A percentile compares a stretch with the other conserved stretches of the same genome.
These are phyloP conservation scores for Hypothenemus hampei DNA, from an alignment of 1,140 invertebrate genomes.

Conservation along the genomic window DNA sequence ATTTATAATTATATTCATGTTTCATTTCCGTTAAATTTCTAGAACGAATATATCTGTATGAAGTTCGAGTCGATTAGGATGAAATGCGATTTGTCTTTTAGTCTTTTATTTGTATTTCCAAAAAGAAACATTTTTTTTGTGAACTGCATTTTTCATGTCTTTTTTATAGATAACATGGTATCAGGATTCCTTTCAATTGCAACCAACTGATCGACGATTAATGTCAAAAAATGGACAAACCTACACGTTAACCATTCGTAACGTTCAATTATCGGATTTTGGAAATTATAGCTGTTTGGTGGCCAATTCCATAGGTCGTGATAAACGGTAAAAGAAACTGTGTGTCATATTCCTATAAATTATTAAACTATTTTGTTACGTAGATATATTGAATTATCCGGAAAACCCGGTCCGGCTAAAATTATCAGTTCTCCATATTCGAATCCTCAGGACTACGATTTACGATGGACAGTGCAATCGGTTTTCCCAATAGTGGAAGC, in stretches of 20 bases:
- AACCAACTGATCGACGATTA: conserved; percentile 47
- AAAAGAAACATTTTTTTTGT: no score
- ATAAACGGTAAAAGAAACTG: conserved; percentile 47
- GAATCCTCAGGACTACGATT: conserved; percentile 52
- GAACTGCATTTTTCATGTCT: no score
- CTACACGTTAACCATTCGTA: conserved; percentile 46
- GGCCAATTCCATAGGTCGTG: conserved; percentile 62
- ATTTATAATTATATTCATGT: conserved; percentile 30
- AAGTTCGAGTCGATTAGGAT: background rate
- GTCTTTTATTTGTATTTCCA: no score
- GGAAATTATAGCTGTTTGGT: conserved; percentile 62
- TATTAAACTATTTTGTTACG: conserved; percentile 3
- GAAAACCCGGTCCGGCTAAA: conserved; percentile 59
- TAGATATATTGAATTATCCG: conserved; percentile 58
- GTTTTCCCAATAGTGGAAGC: conserved; percentile 62
- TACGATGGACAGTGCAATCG: conserved; percentile 59
- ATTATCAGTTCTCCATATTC: conserved; percentile 59
- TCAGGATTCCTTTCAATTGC: conserved; percentile 49
- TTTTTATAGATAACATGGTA: conserved; percentile 46
- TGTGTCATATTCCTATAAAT: background rate
- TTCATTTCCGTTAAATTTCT: conserved; percentile 20
- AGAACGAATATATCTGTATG: conserved; percentile 8
- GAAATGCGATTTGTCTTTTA: no score
- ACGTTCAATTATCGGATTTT: conserved; percentile 49
- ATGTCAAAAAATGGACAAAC: conserved; percentile 48